Base-by-base conservation (phyloP, 2,797 vertebrate species). In the Sebastes kiyomatsui region DNA sequence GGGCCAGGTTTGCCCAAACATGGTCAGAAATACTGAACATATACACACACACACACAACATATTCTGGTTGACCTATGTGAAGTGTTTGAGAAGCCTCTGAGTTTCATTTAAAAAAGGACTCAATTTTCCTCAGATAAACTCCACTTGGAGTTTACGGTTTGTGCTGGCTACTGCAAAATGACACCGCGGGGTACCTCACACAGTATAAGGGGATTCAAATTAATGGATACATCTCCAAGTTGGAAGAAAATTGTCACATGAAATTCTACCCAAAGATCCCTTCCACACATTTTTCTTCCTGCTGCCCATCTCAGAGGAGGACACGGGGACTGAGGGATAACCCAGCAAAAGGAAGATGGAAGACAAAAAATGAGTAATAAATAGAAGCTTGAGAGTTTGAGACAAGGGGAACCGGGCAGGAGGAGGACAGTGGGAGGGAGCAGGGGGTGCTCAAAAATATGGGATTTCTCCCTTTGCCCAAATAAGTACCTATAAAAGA, bases 401-500 rank as follows among this genome's bases (percentile, higher is more conserved):
- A 88, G 69, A 87, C 20, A 28, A 72, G 32, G 9, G 73, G 49
- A 74, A 59, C 4, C 42, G 66, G 59, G 70, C 64, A 77, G 60
- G 22, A 77, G 58, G 22, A 54, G 16, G 73, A 75, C 52, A 27
- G 14, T 22, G 70, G 42, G 69, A 65, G 52, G 64, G 70, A 49
- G 54, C 2, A 28, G 56, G 67, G 73, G 81, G 82, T 61, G 79
- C 80, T 85, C 69, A 79, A 77, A 94, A 93, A 90, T 81, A 86
- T 79, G 67, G 80, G 84, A 94, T 93, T 93, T 90, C 87, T 92
- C 82, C 82, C 67, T 71, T 90, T 96, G 95, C 93, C 96, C 96
- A 96, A 96, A 96, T 96, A 96, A 93, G 95, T 95, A 94, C 92
- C 87, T 95, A 93, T 93, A 93, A 92, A 91, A 84, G 82, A 90